Evolutionary conservation across 2,113 vertebrate genomes (phyloP).

Genomic region (Scatophagus argus): DNA sequence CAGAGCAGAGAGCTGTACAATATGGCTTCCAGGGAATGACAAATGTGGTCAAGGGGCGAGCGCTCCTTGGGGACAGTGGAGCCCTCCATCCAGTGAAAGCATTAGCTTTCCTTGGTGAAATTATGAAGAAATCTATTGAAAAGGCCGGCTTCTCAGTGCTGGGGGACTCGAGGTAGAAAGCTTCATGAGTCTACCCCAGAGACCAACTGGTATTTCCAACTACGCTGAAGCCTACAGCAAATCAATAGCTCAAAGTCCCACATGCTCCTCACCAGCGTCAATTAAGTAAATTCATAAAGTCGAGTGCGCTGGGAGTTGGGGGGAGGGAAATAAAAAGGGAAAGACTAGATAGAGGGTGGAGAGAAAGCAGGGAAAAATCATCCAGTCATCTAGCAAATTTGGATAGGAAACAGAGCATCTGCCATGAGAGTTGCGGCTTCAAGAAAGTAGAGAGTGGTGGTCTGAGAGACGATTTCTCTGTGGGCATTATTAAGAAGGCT

Average conservation of each 20-base stretch:
- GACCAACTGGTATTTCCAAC: slow-evolving; percentile 80
- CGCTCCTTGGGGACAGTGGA: slow-evolving; percentile 49
- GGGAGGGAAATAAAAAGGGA: slow-evolving; percentile 18
- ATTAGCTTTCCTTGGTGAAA: slow-evolving; percentile 77
- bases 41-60: slow-evolving; percentile 74
- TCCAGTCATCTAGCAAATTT: slow-evolving; percentile 49
- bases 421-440: slow-evolving; percentile 24
- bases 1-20: slow-evolving; percentile 52
- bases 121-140: slow-evolving; percentile 78
- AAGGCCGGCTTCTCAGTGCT: slow-evolving; percentile 55
- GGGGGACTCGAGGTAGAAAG: slow-evolving; percentile 67
- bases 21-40: slow-evolving; percentile 68
- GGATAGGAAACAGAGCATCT: slow-evolving; percentile 44
- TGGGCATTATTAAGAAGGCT: slow-evolving; percentile 70
- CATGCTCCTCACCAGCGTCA: slow-evolving; percentile 68
- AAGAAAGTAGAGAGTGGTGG: slow-evolving; percentile 31
- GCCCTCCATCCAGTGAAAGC: slow-evolving; percentile 60
- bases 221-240: slow-evolving; percentile 71
- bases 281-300: slow-evolving; percentile 84
- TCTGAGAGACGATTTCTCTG: slow-evolving; percentile 53
- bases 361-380: not conserved
- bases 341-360: slow-evolving; percentile 12
- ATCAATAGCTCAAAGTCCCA: slow-evolving; percentile 79
- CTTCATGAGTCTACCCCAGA: slow-evolving; percentile 69
- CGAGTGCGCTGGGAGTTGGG: slow-evolving; percentile 57